Evolutionary conservation across 2,888 invertebrate genomes (phyloP), one percentile per base, ranked within the genome.

Genomic region (Brachyopa scutellaris): DNA sequence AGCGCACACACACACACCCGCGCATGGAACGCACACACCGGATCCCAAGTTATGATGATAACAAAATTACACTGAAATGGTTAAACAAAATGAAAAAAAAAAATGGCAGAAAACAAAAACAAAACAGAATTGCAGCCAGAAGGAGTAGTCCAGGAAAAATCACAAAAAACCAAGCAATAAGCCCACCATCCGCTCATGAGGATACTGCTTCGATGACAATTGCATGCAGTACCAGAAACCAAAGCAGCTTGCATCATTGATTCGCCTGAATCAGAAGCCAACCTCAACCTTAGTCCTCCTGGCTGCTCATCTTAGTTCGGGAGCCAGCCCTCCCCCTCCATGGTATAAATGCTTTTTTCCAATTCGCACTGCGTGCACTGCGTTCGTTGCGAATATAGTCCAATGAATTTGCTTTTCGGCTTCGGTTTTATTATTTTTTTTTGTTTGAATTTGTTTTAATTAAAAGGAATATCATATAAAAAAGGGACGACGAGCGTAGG

Each of bases 371-470:
- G 78, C 78, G 70, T 79, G 67, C 53, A 47, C 51, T 76, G 76
- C 76, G 47, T 61, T 67, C 59, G 15, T 38, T 79, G 61, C 67
- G 59, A 77, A 70, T 77, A 47, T 77, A 70, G 77, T 72, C 66
- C 78, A 72, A 72, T 78, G 72, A 78, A 72, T 78, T 78, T 78
- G 72, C 78, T 70, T 78, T 78, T 78, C 72, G 78, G 78, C 72
- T 78, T 78, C 45, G 40, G 57, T 45, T 42, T 61, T 26, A 8
- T 49, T 57, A 62, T 19, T 55, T 67, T 73, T 57, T 59, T 69
- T 76, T 76, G 67, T 76, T 76, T 76, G 76, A 76, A 76, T 76
- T 76, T 67, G 51, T 76, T 76, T 76, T 76, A 76, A 76, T 76
- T 76, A 76, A 76, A 76, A 69, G 49, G 66, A 74, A 66, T 59